A percentile compares a stretch with the other conserved stretches of the same genome.
Conservation (phyloP, 2,888 invertebrate genomes). For the Marasmarcha lunaedactyla region DNA sequence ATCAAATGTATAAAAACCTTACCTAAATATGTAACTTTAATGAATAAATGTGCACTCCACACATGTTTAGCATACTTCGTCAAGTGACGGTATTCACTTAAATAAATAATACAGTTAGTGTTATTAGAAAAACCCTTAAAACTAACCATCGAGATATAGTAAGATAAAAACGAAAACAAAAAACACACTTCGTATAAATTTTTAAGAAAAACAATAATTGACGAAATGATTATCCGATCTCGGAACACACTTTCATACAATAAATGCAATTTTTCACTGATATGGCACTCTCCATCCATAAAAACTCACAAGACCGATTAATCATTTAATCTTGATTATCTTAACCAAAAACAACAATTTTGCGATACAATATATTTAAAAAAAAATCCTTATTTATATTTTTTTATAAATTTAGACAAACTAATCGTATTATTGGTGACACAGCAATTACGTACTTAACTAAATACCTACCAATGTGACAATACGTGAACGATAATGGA, state of each 20-base stretch:
- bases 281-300: conserved; percentile 47
- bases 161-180: conserved; percentile 26
- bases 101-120: conserved; percentile 63
- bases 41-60: conserved; percentile 56
- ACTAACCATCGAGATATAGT: conserved; percentile 38
- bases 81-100: conserved; percentile 45
- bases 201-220: conserved; percentile 31
- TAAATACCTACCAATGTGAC: conserved; percentile 45
- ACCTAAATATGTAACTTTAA: conserved; percentile 50
- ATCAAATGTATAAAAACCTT: conserved; percentile 69
- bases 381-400: conserved; percentile 36
- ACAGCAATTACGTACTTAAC: conserved; percentile 59
- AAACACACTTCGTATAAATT: conserved; percentile 12
- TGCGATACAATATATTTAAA: conserved; percentile 22
- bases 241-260: conserved; percentile 15
- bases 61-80: conserved; percentile 46
- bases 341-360: conserved; percentile 8
- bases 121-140: conserved; percentile 47
- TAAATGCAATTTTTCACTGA: conserved; percentile 31
- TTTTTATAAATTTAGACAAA: conserved; percentile 45
- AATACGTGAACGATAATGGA: conserved; percentile 32
- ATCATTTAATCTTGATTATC: background rate
- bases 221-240: conserved; percentile 31
- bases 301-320: background rate
- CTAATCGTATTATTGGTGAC: conserved; percentile 67